These are phyloP conservation scores for Panulirus ornatus DNA, from an alignment of 1,140 invertebrate species.

Conservation along the genomic window DNA sequence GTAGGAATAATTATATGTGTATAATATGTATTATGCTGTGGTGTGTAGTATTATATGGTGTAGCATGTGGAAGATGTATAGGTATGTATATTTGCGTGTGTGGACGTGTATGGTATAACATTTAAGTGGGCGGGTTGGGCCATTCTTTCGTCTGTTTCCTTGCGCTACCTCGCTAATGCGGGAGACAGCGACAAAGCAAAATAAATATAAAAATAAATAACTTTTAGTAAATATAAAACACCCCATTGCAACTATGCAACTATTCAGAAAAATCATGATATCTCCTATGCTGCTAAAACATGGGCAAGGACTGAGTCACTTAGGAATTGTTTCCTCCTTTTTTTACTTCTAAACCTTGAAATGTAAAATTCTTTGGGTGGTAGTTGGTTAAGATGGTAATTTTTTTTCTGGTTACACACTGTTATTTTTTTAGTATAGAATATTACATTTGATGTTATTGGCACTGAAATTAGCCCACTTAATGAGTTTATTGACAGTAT, in stretches of 20 bases:
- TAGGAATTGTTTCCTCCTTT: neutral
- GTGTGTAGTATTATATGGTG: neutral
- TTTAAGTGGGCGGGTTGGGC: too few relatives aligned
- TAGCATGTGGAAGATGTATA: too few relatives aligned
- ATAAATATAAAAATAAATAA: neutral
- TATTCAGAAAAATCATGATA: neutral
- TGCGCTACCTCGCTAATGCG: too few relatives aligned
- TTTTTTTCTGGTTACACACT: neutral
- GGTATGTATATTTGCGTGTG: too few relatives aligned
- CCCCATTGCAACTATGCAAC: neutral
- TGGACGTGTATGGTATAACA: neutral
- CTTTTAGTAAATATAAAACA: neutral
- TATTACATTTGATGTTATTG: neutral
- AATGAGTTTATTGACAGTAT: too few relatives aligned
- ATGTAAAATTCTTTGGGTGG: neutral
- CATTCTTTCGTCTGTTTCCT: too few relatives aligned
- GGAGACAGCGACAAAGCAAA: neutral
- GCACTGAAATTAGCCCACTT: too few relatives aligned
- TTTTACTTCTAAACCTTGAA: neutral
- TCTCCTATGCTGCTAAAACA: too few relatives aligned
- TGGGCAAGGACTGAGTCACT: neutral
- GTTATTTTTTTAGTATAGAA: neutral
- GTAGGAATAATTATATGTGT: too few relatives aligned
- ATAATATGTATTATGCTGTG: neutral
- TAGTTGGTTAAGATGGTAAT: neutral